Conservation (phyloP, 2,113 vertebrate species). For the Neopipo cinnamomea region DNA sequence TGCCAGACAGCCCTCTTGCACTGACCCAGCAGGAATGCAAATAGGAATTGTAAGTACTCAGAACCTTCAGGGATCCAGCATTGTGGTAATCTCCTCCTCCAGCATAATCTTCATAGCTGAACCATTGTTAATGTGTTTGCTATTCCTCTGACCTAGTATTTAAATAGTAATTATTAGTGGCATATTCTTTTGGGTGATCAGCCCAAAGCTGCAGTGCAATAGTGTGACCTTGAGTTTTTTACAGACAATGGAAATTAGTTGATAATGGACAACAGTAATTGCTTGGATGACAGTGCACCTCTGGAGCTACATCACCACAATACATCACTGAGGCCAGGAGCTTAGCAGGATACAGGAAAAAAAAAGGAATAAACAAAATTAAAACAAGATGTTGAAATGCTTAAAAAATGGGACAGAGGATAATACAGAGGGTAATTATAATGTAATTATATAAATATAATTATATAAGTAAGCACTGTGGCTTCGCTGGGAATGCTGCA, state of each 20-base stretch:
- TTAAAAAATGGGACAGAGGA: slow-evolving; percentile 12
- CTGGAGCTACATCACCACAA: slow-evolving; percentile 21
- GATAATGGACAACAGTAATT: slow-evolving; percentile 45
- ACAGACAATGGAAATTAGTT: slow-evolving; percentile 36
- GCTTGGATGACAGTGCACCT: slow-evolving; percentile 40
- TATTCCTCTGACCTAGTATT: neutral
- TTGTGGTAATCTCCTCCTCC: neutral
- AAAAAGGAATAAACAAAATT: slow-evolving; percentile 4
- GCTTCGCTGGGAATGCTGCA: neutral
- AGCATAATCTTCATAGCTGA: neutral
- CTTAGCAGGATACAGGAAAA: slow-evolving; percentile 8
- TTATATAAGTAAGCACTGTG: neutral
- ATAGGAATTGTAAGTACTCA: neutral
- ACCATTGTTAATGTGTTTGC: neutral
- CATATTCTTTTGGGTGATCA: slow-evolving; percentile 32
- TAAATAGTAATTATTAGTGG: slow-evolving; percentile 27
- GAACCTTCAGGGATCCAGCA: neutral
- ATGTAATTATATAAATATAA: slow-evolving; percentile 47
- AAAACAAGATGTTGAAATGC: slow-evolving; percentile 27
- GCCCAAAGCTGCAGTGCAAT: neutral
- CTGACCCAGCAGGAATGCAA: neutral
- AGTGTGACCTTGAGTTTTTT: slow-evolving; percentile 41
- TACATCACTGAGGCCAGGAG: slow-evolving; percentile 5
- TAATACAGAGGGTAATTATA: slow-evolving; percentile 34
- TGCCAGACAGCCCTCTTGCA: neutral